A percentile compares a stretch with the other conserved stretches of the same genome.
Conservation (phyloP, 2,888 invertebrate species). For the Synergus umbraculus region DNA sequence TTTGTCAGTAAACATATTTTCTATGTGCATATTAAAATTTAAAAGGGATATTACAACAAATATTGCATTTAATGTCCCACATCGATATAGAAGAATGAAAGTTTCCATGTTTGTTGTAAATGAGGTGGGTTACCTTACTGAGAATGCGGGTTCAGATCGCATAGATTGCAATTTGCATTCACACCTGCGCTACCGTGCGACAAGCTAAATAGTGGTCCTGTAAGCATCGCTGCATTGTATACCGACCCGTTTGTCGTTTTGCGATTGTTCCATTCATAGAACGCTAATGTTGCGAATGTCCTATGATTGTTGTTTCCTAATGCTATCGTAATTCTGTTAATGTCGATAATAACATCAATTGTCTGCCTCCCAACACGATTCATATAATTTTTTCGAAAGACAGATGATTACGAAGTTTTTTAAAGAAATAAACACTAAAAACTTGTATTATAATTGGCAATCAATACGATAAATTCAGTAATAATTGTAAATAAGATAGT, state of each 20-base stretch:
- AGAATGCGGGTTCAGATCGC: background rate
- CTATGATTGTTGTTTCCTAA: conserved; percentile 24
- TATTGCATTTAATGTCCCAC: background rate
- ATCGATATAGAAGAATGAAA: background rate
- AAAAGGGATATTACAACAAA: background rate
- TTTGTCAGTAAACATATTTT: background rate
- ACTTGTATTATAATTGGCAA: background rate
- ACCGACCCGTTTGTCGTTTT: conserved; percentile 47
- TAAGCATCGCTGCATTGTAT: conserved; percentile 27
- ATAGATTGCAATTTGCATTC: conserved; percentile 29
- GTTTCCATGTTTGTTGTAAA: background rate
- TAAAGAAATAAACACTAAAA: background rate
- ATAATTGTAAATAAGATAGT: background rate
- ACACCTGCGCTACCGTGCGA: conserved; percentile 10
- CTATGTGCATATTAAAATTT: background rate
- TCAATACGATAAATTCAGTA: background rate
- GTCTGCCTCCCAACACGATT: background rate
- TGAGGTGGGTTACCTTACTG: background rate
- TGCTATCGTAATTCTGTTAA: conserved; percentile 40
- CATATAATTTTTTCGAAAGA: background rate
- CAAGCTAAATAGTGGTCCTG: conserved; percentile 19
- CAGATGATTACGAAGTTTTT: background rate
- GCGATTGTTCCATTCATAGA: conserved; percentile 51
- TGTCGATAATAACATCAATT: conserved; percentile 19
- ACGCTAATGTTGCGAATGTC: conserved; percentile 47